phyloP scores from a whole-genome alignment of 2,888 invertebrate species.

The Trypoxylon attenuatum region DNA sequence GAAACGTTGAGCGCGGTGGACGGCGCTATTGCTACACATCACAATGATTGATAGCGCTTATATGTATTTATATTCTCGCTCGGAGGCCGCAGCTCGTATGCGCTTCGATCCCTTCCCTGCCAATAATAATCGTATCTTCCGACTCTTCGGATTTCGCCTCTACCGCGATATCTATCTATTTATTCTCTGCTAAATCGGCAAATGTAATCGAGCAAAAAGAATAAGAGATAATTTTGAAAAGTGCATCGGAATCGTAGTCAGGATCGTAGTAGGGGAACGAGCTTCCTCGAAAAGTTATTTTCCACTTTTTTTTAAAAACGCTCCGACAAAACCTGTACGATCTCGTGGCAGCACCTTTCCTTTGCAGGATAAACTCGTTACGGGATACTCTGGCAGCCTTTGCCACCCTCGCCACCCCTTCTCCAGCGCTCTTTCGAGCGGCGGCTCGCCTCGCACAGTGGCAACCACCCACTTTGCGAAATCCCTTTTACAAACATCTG shows the following conservation, averaged over 20 bases:
- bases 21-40: conserved; percentile 1
- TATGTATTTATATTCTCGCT: background rate
- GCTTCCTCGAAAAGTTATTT: conserved; percentile 1
- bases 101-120: background rate
- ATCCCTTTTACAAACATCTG: conserved; percentile 47
- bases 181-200: no score
- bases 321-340: background rate
- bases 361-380: conserved; percentile 31
- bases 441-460: conserved; percentile 2
- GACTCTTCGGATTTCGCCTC: conserved; percentile 21
- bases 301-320: background rate
- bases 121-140: background rate
- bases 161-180: no score
- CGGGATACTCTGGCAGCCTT: conserved; percentile 1
- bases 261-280: no score
- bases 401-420: conserved; percentile 3
- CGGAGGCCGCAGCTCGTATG: background rate
- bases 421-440: background rate
- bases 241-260: no score
- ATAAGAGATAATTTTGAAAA: no score
- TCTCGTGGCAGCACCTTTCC: background rate
- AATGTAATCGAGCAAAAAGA: no score
- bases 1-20: background rate
- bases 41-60: conserved; percentile 7
- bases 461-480: conserved; percentile 32